Conservation (phyloP, 2,797 vertebrate genomes). For the Eulemur coronatus region DNA sequence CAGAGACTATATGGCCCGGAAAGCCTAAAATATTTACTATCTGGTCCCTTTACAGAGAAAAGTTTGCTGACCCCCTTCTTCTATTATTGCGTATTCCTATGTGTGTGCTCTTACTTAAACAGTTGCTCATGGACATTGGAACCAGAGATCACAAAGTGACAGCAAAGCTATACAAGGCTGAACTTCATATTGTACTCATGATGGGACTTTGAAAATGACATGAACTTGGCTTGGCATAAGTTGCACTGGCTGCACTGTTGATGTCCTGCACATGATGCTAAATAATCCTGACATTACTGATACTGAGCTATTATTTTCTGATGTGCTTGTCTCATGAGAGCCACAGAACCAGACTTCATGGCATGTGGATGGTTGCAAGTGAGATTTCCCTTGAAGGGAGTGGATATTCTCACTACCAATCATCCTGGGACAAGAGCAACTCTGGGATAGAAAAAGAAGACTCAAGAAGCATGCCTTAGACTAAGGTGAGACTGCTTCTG, state of each 20-base stretch:
- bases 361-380: neutral
- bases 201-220: slow-evolving; percentile 12
- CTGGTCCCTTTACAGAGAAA: neutral
- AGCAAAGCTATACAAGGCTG: neutral
- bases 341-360: neutral
- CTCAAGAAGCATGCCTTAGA: neutral
- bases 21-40: neutral
- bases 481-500: neutral
- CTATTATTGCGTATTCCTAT: neutral
- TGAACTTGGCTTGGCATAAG: neutral
- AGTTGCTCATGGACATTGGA: neutral
- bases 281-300: neutral
- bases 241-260: neutral
- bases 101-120: neutral
- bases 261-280: neutral
- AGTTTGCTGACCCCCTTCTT: neutral
- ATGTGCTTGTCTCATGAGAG: neutral
- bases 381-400: neutral
- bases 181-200: neutral
- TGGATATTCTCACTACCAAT: neutral
- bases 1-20: neutral
- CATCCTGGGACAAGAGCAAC: neutral
- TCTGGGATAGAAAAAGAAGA: neutral
- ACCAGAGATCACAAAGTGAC: neutral
- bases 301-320: neutral